These are phyloP conservation scores for Dynastes tityus DNA, from an alignment of 2,888 invertebrate species.

Conservation along the genomic window DNA sequence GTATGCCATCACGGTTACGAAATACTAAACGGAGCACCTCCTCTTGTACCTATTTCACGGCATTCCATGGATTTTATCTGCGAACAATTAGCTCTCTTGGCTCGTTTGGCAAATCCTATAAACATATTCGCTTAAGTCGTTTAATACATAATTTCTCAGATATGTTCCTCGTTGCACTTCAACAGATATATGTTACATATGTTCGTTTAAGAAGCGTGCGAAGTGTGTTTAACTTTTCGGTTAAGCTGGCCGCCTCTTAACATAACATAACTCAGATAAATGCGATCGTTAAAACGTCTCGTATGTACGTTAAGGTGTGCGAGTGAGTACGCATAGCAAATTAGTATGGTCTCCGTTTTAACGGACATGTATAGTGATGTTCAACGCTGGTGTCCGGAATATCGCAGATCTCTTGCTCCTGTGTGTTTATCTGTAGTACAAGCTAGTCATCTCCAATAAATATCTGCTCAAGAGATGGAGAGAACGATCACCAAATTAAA, in stretches of 20 bases:
- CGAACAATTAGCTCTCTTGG: conserved; percentile 5
- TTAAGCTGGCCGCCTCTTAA: conserved; percentile 21
- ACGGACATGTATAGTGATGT: no score
- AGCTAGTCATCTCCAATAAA: no score
- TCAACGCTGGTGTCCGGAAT: no score
- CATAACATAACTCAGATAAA: conserved; percentile 28
- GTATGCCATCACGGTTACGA: neutral
- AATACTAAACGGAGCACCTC: neutral
- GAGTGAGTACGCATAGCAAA: neutral
- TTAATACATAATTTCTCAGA: conserved; percentile 15
- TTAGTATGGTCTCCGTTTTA: neutral
- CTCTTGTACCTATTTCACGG: no score
- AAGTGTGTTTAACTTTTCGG: conserved; percentile 33
- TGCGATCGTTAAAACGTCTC: conserved; percentile 18
- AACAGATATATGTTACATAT: neutral
- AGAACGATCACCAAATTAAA: no score
- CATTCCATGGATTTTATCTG: conserved; percentile 19
- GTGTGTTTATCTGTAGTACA: no score
- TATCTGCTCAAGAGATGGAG: no score
- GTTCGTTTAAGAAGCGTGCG: conserved; percentile 3
- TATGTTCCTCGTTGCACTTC: conserved; percentile 22
- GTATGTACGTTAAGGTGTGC: neutral
- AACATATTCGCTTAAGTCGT: conserved; percentile 22
- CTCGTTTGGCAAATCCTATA: conserved; percentile 23
- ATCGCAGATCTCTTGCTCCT: no score